Percentiles rank a stretch among this genome's conserved stretches.
phyloP scores from a whole-genome alignment of 2,113 vertebrate species.

The Nothobranchius furzeri region DNA sequence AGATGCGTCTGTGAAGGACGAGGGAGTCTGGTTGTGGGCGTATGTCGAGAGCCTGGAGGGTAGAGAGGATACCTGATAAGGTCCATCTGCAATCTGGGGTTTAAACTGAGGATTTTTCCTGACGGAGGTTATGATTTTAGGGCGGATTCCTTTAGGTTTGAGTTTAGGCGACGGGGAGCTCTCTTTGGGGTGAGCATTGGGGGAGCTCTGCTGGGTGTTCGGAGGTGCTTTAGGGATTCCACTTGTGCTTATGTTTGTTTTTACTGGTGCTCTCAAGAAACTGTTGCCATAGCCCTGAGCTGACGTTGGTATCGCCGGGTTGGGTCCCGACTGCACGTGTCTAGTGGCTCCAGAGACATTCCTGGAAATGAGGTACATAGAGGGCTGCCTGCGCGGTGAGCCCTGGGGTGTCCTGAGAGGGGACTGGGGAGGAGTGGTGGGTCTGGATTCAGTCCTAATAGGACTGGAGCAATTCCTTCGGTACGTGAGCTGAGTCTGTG shows the following conservation, averaged over 20 bases:
- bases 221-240: slow-evolving; percentile 87
- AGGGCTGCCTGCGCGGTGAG: slow-evolving; percentile 72
- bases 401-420: slow-evolving; percentile 75
- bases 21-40: slow-evolving; percentile 60
- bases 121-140: slow-evolving; percentile 97
- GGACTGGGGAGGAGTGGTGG: slow-evolving; percentile 65
- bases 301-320: slow-evolving; percentile 50
- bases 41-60: slow-evolving; percentile 80
- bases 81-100: slow-evolving; percentile 80
- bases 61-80: slow-evolving; percentile 83
- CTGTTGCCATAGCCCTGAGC: slow-evolving; percentile 76
- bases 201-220: slow-evolving; percentile 71
- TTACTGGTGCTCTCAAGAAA: slow-evolving; percentile 86
- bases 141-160: slow-evolving; percentile 92
- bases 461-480: slow-evolving; percentile 72
- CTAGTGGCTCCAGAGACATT: slow-evolving; percentile 59
- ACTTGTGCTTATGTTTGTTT: slow-evolving; percentile 79
- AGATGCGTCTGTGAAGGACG: slow-evolving; percentile 63
- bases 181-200: slow-evolving; percentile 62
- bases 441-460: slow-evolving; percentile 56
- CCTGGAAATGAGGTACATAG: slow-evolving; percentile 69
- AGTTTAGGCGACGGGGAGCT: slow-evolving; percentile 77
- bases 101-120: slow-evolving; percentile 88
- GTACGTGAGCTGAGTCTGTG: slow-evolving; percentile 71
- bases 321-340: slow-evolving; percentile 57